A percentile compares a stretch with the other conserved stretches of the same genome.
Evolutionary conservation across 2,888 invertebrate species (phyloP).

Genomic region (Frankliniella intonsa): DNA sequence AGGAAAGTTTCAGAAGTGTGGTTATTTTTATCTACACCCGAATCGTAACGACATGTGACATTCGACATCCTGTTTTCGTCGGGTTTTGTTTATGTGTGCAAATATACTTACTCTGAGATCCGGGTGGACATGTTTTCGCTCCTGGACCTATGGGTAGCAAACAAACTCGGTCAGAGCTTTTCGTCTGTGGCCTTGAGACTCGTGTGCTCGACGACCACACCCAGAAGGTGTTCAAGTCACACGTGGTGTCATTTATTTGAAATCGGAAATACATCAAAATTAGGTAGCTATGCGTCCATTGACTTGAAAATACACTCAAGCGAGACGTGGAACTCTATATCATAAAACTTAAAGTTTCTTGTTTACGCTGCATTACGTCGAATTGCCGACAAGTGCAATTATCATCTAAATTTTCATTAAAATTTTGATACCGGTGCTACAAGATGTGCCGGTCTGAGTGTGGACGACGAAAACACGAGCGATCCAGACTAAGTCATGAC

Average conservation of each 20-base stretch:
- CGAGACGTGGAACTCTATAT: no score
- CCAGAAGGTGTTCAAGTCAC: not conserved
- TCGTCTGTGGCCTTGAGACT: not conserved
- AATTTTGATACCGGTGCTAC: not conserved
- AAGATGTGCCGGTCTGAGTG: constrained; percentile 4
- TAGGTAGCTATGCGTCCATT: no score
- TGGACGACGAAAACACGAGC: constrained; percentile 22
- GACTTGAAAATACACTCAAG: no score
- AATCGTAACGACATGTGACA: not conserved
- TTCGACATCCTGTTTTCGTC: not conserved
- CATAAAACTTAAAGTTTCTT: no score
- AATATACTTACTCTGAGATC: constrained; percentile 33
- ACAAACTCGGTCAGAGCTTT: constrained; percentile 7
- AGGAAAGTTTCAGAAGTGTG: not conserved
- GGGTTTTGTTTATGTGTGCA: not conserved
- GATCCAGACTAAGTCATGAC: not conserved
- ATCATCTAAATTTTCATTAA: no score
- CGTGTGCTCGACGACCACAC: not conserved
- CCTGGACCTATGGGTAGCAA: constrained; percentile 31
- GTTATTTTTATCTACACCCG: not conserved
- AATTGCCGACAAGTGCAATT: no score
- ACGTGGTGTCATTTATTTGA: not conserved
- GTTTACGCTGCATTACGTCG: no score
- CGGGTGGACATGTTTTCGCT: constrained; percentile 32
- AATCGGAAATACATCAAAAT: no score